These are phyloP conservation scores for Orycteropus afer DNA, from an alignment of 2,113 vertebrate species.

Conservation along the genomic window DNA sequence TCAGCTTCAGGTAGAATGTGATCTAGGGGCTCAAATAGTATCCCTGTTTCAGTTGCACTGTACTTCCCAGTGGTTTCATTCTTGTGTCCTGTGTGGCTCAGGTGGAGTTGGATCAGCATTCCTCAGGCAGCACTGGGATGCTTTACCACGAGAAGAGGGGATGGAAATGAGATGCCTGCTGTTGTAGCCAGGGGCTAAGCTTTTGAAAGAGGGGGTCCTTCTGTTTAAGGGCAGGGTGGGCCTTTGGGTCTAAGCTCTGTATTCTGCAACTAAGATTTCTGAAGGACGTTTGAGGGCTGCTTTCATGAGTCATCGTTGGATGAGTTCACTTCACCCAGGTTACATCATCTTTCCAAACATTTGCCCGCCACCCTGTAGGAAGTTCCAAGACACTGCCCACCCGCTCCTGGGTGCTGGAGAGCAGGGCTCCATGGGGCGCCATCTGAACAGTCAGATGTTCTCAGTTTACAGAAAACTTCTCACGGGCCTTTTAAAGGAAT, in stretches of 20 bases:
- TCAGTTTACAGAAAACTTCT: not conserved
- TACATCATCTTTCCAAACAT: constrained; percentile 41
- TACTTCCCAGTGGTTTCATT: not conserved
- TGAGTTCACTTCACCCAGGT: constrained; percentile 49
- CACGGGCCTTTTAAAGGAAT: not conserved
- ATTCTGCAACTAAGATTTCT: not conserved
- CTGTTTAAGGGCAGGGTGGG: not conserved
- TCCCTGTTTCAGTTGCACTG: not conserved
- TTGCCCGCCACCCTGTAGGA: not conserved
- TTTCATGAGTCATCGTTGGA: constrained; percentile 24
- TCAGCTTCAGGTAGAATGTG: not conserved
- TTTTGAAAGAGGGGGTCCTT: not conserved
- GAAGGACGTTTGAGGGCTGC: constrained; percentile 22
- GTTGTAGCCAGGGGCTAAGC: not conserved
- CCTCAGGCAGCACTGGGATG: not conserved
- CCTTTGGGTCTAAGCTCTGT: not conserved
- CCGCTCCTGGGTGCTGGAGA: not conserved
- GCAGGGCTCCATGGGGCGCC: not conserved
- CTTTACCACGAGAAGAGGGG: not conserved
- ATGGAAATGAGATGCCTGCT: not conserved
- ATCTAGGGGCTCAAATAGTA: not conserved
- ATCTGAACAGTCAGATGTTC: not conserved
- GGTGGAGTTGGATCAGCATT: not conserved
- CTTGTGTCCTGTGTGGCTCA: not conserved
- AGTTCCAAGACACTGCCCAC: not conserved